Percentiles rank a stretch among this genome's conserved stretches.
These are phyloP conservation scores for Rhizoglyphus robini DNA, from an alignment of 1,140 invertebrate genomes.

Conservation along the genomic window DNA sequence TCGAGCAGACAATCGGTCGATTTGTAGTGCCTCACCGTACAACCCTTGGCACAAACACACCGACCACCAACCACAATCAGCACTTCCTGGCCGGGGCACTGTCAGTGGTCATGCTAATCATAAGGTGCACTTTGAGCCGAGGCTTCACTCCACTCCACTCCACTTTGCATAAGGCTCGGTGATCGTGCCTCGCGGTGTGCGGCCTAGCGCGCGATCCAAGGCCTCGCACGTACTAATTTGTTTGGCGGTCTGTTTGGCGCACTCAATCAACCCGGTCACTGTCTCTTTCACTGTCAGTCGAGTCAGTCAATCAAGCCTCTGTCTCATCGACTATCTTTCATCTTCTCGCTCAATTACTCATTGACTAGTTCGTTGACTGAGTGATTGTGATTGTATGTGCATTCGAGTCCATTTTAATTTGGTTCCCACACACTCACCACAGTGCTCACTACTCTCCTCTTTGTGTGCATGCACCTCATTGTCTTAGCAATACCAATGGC, in stretches of 20 bases:
- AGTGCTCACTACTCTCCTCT: not conserved
- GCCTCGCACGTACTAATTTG: conserved; percentile 5
- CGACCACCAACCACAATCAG: not conserved
- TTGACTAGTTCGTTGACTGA: not conserved
- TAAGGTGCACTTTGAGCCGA: too few relatives aligned
- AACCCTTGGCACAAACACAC: too few relatives aligned
- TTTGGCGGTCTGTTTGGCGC: too few relatives aligned
- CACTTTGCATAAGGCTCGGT: not conserved
- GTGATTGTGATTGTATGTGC: conserved; percentile 1
- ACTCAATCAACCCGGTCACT: too few relatives aligned
- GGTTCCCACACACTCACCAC: not conserved
- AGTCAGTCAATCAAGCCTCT: not conserved
- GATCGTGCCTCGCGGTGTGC: conserved; percentile 4
- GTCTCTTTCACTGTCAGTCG: too few relatives aligned
- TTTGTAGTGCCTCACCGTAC: not conserved
- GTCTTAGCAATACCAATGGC: not conserved
- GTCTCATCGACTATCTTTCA: not conserved
- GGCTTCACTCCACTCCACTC: too few relatives aligned
- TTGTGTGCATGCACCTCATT: not conserved
- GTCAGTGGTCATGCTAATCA: too few relatives aligned
- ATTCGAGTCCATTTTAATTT: not conserved
- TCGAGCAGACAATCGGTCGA: not conserved
- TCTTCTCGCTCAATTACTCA: conserved; percentile 13
- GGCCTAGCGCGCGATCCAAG: not conserved
- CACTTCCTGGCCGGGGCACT: too few relatives aligned